These are phyloP conservation scores for Psephotus haematonotus DNA, from an alignment of 2,113 vertebrate species.

Conservation along the genomic window DNA sequence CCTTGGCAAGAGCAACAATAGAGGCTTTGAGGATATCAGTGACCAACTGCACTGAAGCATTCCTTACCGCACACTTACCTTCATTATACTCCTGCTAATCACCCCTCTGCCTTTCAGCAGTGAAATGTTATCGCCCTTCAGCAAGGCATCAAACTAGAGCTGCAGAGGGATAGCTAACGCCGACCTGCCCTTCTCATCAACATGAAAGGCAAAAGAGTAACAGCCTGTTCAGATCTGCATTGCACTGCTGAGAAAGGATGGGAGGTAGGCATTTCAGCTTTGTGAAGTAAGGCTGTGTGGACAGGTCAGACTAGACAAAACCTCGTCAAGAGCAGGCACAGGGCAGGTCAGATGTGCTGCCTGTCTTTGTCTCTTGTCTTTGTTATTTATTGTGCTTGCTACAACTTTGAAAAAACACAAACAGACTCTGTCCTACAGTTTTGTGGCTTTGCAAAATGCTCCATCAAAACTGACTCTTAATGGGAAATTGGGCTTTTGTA, in stretches of 20 bases:
- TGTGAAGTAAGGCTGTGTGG: not conserved
- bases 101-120: not conserved
- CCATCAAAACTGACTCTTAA: fast-evolving
- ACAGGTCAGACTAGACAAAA: not conserved
- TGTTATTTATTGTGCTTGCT: not conserved
- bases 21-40: not conserved
- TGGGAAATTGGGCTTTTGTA: fast-evolving
- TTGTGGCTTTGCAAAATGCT: not conserved
- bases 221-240: fast-evolving
- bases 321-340: not conserved
- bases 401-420: not conserved
- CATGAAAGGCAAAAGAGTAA: not conserved
- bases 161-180: not conserved
- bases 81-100: not conserved
- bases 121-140: not conserved
- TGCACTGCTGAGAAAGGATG: not conserved
- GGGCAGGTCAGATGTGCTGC: not conserved
- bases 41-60: not conserved
- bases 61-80: not conserved
- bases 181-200: not conserved
- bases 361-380: not conserved
- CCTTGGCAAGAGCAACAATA: not conserved
- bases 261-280: not conserved
- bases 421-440: fast-evolving
- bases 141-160: not conserved